Percentiles rank a stretch among this genome's conserved stretches.
These are phyloP conservation scores for Polydrusus pterygomalis DNA, from an alignment of 2,888 invertebrate genomes.

Conservation along the genomic window DNA sequence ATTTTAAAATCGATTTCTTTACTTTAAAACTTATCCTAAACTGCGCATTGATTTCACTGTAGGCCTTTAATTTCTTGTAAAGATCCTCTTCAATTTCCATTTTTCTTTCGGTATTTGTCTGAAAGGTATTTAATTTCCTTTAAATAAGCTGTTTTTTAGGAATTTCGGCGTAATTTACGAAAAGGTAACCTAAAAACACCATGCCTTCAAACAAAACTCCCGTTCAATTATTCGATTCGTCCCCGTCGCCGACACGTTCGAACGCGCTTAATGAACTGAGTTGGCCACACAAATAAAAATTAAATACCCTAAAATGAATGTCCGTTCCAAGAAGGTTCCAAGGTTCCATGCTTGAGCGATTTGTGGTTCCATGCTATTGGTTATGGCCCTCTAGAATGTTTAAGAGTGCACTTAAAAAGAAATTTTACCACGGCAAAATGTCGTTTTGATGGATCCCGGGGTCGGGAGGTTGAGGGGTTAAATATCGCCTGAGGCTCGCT, in stretches of 20 bases:
- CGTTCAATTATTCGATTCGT: too few species aligned
- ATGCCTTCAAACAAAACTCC: slow-evolving; percentile 1
- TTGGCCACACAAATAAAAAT: background rate
- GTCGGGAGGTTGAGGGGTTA: too few species aligned
- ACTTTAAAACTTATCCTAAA: slow-evolving; percentile 63
- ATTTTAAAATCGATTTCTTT: slow-evolving; percentile 45
- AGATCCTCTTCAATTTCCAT: slow-evolving; percentile 47
- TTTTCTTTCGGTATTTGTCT: background rate
- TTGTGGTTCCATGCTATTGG: too few species aligned
- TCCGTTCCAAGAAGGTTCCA: too few species aligned
- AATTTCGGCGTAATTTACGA: background rate
- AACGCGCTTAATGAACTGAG: slow-evolving; percentile 1
- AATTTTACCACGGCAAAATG: too few species aligned
- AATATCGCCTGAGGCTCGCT: too few species aligned
- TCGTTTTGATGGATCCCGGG: too few species aligned
- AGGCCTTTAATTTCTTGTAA: slow-evolving; percentile 55
- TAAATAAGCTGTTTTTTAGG: background rate
- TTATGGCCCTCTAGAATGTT: too few species aligned
- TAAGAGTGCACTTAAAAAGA: too few species aligned
- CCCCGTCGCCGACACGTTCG: slow-evolving; percentile 3
- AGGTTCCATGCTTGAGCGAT: too few species aligned
- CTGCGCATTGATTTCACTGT: slow-evolving; percentile 63
- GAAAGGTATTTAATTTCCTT: slow-evolving; percentile 5
- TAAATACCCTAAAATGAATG: background rate
- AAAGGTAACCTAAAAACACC: slow-evolving; percentile 31